These are phyloP conservation scores for Heliornis fulica DNA, from an alignment of 2,113 vertebrate genomes.

Conservation along the genomic window DNA sequence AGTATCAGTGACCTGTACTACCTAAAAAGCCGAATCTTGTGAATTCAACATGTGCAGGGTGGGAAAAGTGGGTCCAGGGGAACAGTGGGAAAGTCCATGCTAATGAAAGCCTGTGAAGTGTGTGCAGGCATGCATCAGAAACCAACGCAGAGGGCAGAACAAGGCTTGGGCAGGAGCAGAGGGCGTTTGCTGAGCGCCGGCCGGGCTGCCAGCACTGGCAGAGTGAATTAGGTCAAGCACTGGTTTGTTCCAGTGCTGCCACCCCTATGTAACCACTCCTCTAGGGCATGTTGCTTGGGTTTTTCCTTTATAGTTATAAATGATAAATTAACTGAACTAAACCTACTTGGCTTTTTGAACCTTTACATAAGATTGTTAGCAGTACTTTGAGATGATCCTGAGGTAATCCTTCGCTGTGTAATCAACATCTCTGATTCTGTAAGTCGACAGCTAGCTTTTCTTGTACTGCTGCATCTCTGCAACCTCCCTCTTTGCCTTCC, in stretches of 20 bases:
- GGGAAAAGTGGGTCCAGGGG: neutral
- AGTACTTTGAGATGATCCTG: neutral
- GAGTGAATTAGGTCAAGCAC: neutral
- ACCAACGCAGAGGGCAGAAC: neutral
- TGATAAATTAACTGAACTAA: neutral
- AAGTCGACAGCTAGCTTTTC: neutral
- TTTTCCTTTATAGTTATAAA: neutral
- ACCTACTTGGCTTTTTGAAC: neutral
- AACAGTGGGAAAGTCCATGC: neutral
- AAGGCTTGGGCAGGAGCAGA: neutral
- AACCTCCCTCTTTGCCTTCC: neutral
- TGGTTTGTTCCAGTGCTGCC: neutral
- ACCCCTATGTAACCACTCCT: neutral
- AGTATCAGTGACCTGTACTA: neutral
- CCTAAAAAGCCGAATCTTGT: neutral
- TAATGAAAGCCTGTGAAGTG: neutral
- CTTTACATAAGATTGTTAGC: neutral
- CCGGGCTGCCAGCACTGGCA: neutral
- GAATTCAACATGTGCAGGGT: neutral
- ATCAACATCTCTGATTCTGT: neutral
- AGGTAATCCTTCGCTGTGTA: neutral
- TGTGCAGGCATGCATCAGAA: fast-evolving
- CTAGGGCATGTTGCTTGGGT: neutral
- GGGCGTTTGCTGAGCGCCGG: neutral
- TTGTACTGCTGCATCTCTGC: neutral